Conservation (phyloP, 2,888 invertebrate genomes). For the Gerosis bhagava region DNA sequence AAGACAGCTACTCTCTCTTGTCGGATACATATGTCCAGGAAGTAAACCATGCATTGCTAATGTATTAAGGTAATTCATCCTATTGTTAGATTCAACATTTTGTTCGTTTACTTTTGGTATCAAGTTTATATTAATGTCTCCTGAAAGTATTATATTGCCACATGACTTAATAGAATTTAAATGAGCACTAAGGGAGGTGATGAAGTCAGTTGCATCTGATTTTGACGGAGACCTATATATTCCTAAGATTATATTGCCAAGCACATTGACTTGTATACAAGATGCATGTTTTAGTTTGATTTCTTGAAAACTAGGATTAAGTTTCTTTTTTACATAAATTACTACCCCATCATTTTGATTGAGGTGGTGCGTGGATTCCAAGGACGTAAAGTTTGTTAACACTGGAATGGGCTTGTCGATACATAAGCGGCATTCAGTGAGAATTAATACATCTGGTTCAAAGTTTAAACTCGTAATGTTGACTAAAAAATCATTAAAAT, state of each 20-base stretch:
- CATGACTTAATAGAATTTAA: background rate
- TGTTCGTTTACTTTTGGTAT: conserved; percentile 1
- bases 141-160: conserved; percentile 1
- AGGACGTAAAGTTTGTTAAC: conserved; percentile 18
- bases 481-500: conserved; percentile 11
- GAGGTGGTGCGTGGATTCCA: conserved; percentile 7
- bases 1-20: conserved; percentile 1
- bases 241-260: background rate
- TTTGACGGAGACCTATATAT: conserved; percentile 12
- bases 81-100: background rate
- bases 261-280: conserved; percentile 3
- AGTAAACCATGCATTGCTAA: conserved; percentile 1
- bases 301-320: conserved; percentile 15
- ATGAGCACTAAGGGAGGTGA: background rate
- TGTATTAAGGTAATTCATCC: background rate
- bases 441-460: conserved; percentile 8
- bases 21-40: conserved; percentile 1
- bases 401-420: conserved; percentile 14
- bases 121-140: conserved; percentile 5
- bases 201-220: background rate
- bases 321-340: conserved; percentile 2
- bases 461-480: background rate
- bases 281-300: conserved; percentile 12
- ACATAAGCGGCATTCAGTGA: conserved; percentile 10
- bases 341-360: conserved; percentile 21